Conservation (phyloP, 2,797 vertebrate genomes). For the Protosalanx chinensis region DNA sequence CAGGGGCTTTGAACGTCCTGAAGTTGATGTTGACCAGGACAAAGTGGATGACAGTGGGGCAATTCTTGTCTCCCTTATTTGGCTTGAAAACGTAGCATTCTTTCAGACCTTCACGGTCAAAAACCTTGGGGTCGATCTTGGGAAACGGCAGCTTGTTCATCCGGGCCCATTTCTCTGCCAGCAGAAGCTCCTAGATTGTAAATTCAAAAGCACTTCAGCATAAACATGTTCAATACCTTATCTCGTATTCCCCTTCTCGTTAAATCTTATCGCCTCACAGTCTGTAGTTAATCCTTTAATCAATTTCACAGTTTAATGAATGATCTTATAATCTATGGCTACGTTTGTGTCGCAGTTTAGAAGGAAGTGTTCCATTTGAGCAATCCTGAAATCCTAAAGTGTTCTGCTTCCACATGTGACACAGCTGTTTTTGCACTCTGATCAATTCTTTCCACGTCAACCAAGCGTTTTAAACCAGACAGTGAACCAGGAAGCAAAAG, state of each 20-base stretch:
- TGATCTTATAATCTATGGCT: no score
- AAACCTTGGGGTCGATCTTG: conserved; percentile 94
- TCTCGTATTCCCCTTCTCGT: no score
- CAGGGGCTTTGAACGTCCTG: conserved; percentile 90
- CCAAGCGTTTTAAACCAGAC: background rate
- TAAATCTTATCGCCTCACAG: no score
- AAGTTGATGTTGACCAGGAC: conserved; percentile 97
- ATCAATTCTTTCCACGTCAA: background rate
- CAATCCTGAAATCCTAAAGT: no score
- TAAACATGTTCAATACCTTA: no score
- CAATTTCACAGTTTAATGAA: no score
- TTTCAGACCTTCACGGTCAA: conserved; percentile 94
- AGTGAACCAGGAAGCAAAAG: background rate
- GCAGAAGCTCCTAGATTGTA: conserved; percentile 83
- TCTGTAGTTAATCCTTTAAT: no score
- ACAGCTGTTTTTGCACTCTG: no score
- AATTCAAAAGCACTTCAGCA: background rate
- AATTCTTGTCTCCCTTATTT: conserved; percentile 88
- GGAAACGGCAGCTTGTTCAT: conserved; percentile 98
- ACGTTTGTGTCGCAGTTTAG: no score
- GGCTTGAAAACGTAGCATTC: conserved; percentile 98
- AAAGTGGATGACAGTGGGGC: conserved; percentile 94
- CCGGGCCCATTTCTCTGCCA: conserved; percentile 97
- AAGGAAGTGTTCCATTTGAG: no score
- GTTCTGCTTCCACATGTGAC: no score